Percentiles rank a stretch among this genome's conserved stretches.
phyloP scores from a whole-genome alignment of 2,797 vertebrate species.

The Antrozous pallidus region DNA sequence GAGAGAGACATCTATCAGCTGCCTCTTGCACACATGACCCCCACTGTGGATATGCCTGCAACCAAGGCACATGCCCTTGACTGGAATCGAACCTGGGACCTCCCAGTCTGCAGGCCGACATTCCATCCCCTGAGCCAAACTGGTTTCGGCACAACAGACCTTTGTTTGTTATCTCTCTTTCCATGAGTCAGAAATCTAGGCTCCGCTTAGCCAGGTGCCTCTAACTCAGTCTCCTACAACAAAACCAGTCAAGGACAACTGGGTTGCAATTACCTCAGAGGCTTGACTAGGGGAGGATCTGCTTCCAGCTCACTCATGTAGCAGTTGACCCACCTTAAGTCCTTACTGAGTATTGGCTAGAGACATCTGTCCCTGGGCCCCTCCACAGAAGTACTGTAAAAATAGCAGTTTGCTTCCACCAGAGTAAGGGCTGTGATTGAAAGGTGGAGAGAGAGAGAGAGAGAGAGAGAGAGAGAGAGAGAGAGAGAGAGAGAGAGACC shows the following conservation, averaged over 20 bases:
- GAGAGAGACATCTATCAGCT: too few relatives aligned
- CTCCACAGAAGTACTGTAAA: background rate
- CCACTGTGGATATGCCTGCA: too few relatives aligned
- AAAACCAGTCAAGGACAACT: background rate
- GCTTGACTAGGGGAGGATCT: background rate
- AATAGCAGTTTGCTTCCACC: background rate
- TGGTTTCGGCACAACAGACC: too few relatives aligned
- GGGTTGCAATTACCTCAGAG: background rate
- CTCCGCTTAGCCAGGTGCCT: background rate
- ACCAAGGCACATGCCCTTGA: too few relatives aligned
- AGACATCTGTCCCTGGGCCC: background rate
- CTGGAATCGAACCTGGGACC: too few relatives aligned
- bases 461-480: background rate
- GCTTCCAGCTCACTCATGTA: background rate
- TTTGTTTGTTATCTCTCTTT: background rate
- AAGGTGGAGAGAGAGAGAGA: too few relatives aligned
- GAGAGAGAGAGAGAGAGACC: background rate
- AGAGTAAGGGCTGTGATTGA: background rate
- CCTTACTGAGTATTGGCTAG: background rate
- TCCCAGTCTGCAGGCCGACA: too few relatives aligned
- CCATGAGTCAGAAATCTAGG: background rate
- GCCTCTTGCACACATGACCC: too few relatives aligned
- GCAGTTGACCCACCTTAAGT: background rate
- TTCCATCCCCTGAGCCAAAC: too few relatives aligned
- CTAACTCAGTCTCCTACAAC: background rate